These are phyloP conservation scores for Hydrophis major DNA, from an alignment of 2,797 vertebrate genomes.

Conservation along the genomic window DNA sequence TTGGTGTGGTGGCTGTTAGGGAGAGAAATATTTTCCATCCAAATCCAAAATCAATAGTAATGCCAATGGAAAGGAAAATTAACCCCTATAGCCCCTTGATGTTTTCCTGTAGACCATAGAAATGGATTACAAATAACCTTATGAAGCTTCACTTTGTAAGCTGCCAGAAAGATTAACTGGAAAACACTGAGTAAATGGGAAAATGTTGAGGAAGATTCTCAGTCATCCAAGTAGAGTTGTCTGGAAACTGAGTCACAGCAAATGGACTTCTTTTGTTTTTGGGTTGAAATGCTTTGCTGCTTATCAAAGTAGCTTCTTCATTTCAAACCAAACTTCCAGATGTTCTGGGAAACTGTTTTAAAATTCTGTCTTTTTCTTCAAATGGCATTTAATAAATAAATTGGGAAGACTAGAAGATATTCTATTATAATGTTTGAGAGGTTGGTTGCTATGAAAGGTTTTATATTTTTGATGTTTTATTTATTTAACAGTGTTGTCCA, in stretches of 20 bases:
- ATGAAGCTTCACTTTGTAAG: not conserved
- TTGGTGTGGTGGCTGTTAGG: not conserved
- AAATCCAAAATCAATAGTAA: not conserved
- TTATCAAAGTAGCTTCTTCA: not conserved
- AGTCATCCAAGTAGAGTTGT: not conserved
- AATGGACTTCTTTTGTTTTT: not conserved
- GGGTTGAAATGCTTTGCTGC: not conserved
- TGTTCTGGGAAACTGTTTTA: not conserved
- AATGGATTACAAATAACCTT: not conserved
- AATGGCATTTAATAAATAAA: not conserved
- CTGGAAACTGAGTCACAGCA: not conserved
- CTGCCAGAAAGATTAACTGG: not conserved
- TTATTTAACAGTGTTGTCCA: not conserved
- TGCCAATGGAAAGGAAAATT: not conserved
- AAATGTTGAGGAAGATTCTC: not conserved
- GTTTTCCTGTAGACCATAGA: not conserved
- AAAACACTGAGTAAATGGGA: not conserved
- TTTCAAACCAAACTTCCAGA: not conserved
- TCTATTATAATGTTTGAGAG: not conserved
- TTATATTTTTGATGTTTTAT: not conserved
- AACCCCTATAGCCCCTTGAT: not conserved
- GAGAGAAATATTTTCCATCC: not conserved
- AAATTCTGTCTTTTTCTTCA: not conserved
- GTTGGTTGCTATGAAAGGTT: not conserved
- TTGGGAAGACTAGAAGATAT: not conserved